Base-by-base conservation (phyloP, 2,888 invertebrate genomes). In the Pteria penguin region DNA sequence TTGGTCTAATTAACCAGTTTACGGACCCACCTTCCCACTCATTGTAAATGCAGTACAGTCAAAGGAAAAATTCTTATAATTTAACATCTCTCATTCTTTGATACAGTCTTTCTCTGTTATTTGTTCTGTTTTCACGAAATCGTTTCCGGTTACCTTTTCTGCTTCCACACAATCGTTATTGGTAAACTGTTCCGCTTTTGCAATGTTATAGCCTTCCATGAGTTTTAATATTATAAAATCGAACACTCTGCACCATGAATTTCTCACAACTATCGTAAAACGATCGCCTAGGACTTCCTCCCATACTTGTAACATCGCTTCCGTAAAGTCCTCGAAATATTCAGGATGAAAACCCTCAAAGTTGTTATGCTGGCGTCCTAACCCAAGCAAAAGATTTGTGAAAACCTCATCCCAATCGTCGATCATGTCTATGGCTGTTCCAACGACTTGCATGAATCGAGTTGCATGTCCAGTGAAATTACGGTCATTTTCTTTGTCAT, bases 391-490 rank as follows among this genome's bases (percentile, higher is more conserved):
- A 18, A 88, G 72, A 11, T 86, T 85, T 4, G 80, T 72, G 75
- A 89, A 76, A 0, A 80, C 70, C 11, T 67, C 67, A 14, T 87
- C 83, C 5, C 86, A 76, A 68, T 86, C 81, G 69, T 86, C 82
- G 5, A 88, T 83, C 65, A 88, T 86, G 55, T 88, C 87, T 0
- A 88, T 83, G 2, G 86, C 86, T 2, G 88, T 87, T 2, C 87
- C 87, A 24, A 89, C 85, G n/a, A 88, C 88, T 66, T 88, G 87
- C 87, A 89, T 88, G 76, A 89, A 89, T n/a, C 89, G 74, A n/a
- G 86, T 79, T 18, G 89, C 88, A 58, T 89, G 89, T 5, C 87
- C 86, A 61, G 77, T 82, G 58, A 87, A 86, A 27, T 80, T 72
- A 1, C 70, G 77, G 5, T 87, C 84, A 11, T 85, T 86, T 29